Conservation (phyloP, 1,140 invertebrate species). For the Panagrolaimus sp. region DNA sequence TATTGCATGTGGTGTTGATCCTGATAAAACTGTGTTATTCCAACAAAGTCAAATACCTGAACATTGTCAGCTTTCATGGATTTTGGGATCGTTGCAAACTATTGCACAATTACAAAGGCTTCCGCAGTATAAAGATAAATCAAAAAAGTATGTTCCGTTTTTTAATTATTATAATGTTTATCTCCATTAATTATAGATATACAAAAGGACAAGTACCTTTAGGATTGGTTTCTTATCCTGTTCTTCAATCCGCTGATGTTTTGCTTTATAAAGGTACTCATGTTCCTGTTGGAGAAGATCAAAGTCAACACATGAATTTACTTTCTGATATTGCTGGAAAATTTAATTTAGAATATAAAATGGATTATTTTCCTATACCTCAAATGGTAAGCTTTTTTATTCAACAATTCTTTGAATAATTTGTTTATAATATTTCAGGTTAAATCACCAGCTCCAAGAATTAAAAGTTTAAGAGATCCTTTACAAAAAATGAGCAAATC, state of each 20-base stretch:
- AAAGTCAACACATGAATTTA: constrained; percentile 83
- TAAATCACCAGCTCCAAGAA: constrained; percentile 56
- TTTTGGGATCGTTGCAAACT: constrained; percentile 76
- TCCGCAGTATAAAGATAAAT: constrained; percentile 74
- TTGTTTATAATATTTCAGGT: constrained; percentile 28
- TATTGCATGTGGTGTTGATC: constrained; percentile 83
- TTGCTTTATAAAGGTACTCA: constrained; percentile 83
- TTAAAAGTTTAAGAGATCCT: constrained; percentile 77
- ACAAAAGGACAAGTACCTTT: constrained; percentile 70
- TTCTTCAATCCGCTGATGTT: constrained; percentile 89
- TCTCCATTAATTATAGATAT: constrained; percentile 56
- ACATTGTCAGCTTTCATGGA: constrained; percentile 82
- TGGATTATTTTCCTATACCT: constrained; percentile 63
- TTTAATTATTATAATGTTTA: neutral
- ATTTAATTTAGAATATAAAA: constrained; percentile 74
- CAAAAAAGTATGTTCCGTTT: constrained; percentile 33
- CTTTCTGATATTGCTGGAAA: constrained; percentile 72
- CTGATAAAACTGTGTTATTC: constrained; percentile 74
- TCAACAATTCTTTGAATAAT: no score
- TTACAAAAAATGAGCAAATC: constrained; percentile 97
- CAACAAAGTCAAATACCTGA: constrained; percentile 72
- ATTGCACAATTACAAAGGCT: constrained; percentile 75
- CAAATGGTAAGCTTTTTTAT: constrained; percentile 61
- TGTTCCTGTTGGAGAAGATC: constrained; percentile 90
- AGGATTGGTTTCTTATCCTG: constrained; percentile 82